Evolutionary conservation across 2,797 vertebrate genomes (phyloP), one percentile per base, ranked within the genome.

Genomic region (Emydoidea blandingii): DNA sequence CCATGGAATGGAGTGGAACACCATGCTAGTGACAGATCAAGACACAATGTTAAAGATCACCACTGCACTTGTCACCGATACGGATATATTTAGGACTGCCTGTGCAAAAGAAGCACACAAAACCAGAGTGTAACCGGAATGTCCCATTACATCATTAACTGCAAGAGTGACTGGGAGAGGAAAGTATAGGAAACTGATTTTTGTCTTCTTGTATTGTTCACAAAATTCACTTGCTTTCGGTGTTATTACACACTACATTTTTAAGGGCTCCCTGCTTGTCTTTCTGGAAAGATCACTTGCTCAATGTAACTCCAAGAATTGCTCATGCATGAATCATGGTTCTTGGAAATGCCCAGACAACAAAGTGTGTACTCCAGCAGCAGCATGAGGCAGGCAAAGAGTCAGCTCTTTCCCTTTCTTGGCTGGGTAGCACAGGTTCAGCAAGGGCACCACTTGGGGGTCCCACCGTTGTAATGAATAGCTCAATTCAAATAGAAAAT

Each of bases 291-390:
- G 37, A 72, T 37, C 81, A 78, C 15, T 29, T 78, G 25, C 44
- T 49, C 44, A 12, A 7, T 68, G 37, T 21, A 5, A n/a, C 18
- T 85, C 50, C n/a, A 53, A 23, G 16, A 41, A 74, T 27, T 81
- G 44, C 15, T 80, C 50, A 83, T 72, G 41, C 5, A 27, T 52
- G 29, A 85, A 37, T 18, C 31, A 59, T 2, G 2, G 14, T 54
- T 52, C 56, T 91, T 47, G 34, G 47, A 86, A 79, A 6, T 49
- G 15, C 11, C 54, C 25, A 6, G 12, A 72, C 1, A 23, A 59
- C 11, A 23, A 65, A 0, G 1, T 21, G 5, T n/a, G 84, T 91
- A 27, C 62, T 21, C 18, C 57, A 9, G 44, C 56, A 50, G 29
- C 9, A 72, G 54, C 50, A 47, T 12, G 25, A 50, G 49, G 44